A percentile compares a stretch with the other conserved stretches of the same genome.
Conservation (phyloP, 2,797 vertebrate species). For the Myoxocephalus aenaeus region DNA sequence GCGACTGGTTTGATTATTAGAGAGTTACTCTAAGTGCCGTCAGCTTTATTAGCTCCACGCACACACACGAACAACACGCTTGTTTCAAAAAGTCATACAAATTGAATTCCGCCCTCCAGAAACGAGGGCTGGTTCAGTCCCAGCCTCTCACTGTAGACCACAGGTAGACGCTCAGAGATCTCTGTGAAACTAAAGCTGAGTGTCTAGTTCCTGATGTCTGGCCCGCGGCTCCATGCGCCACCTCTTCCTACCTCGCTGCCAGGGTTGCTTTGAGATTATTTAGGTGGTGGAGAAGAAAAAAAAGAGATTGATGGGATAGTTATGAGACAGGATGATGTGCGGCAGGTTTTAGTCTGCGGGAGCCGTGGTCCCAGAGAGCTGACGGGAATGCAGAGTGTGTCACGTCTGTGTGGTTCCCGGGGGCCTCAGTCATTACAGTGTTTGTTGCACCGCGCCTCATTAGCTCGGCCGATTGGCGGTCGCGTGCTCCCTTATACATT, state of each 20-base stretch:
- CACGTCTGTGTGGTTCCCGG: not conserved
- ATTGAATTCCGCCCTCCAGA: slow-evolving; percentile 51
- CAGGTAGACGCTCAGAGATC: slow-evolving; percentile 56
- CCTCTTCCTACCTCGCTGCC: slow-evolving; percentile 14
- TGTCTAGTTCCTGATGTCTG: slow-evolving; percentile 55
- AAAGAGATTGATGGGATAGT: slow-evolving; percentile 41
- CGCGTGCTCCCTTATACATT: not conserved
- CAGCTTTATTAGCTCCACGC: slow-evolving; percentile 56
- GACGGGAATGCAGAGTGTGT: slow-evolving; percentile 16
- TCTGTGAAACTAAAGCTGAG: slow-evolving; percentile 53
- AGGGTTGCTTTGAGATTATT: slow-evolving; percentile 42
- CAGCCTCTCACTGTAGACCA: slow-evolving; percentile 51
- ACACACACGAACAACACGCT: slow-evolving; percentile 18
- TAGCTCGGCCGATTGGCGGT: not conserved
- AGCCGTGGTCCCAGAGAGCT: slow-evolving; percentile 36
- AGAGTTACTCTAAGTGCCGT: slow-evolving; percentile 54
- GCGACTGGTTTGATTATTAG: slow-evolving; percentile 63
- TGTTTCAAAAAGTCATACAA: slow-evolving; percentile 33
- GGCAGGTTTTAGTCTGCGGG: slow-evolving; percentile 21
- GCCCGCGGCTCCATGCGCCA: slow-evolving; percentile 46
- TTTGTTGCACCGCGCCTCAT: slow-evolving; percentile 10
- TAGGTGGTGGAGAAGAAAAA: not conserved
- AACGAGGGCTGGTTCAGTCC: slow-evolving; percentile 35
- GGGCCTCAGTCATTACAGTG: slow-evolving; percentile 5
- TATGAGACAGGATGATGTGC: slow-evolving; percentile 45